phyloP scores from a whole-genome alignment of 2,888 invertebrate genomes.

The Encarsia formosa region DNA sequence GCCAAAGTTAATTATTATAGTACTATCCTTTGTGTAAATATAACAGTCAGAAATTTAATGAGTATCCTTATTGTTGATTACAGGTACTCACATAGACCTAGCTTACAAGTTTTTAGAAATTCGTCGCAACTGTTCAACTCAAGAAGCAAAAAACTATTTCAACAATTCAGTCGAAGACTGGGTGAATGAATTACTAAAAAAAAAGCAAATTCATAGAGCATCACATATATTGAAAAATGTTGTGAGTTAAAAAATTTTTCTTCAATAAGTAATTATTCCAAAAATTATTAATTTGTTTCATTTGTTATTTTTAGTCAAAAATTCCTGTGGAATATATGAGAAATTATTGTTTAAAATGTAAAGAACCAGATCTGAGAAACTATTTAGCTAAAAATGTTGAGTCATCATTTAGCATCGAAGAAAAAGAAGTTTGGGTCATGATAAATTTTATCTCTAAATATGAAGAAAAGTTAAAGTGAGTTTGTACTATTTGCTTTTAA shows the following conservation, averaged over 20 bases:
- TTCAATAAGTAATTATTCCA: background rate
- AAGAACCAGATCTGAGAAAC: constrained; percentile 60
- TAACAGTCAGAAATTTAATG: no score
- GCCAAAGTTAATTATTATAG: no score
- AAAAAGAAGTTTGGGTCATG: constrained; percentile 50
- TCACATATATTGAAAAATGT: constrained; percentile 63
- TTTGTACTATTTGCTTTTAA: constrained; percentile 10
- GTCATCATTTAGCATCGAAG: constrained; percentile 38
- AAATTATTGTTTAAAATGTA: constrained; percentile 58
- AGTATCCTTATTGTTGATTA: no score
- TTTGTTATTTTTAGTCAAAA: no score
- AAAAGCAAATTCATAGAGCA: constrained; percentile 64
- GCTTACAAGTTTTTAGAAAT: constrained; percentile 59
- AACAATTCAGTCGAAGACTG: constrained; percentile 59
- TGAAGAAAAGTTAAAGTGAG: constrained; percentile 38
- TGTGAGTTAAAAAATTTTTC: no score
- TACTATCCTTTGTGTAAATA: no score
- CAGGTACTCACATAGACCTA: constrained; percentile 60
- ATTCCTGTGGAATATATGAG: constrained; percentile 59
- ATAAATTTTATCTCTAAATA: constrained; percentile 43
- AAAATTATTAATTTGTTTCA: constrained; percentile 5
- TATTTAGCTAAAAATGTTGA: constrained; percentile 63
- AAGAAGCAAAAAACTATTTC: constrained; percentile 51
- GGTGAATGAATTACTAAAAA: constrained; percentile 60
- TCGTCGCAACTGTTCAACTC: constrained; percentile 56